A percentile compares a stretch with the other conserved stretches of the same genome.
These are phyloP conservation scores for Regulus satrapa DNA, from an alignment of 2,113 vertebrate species.

Conservation along the genomic window DNA sequence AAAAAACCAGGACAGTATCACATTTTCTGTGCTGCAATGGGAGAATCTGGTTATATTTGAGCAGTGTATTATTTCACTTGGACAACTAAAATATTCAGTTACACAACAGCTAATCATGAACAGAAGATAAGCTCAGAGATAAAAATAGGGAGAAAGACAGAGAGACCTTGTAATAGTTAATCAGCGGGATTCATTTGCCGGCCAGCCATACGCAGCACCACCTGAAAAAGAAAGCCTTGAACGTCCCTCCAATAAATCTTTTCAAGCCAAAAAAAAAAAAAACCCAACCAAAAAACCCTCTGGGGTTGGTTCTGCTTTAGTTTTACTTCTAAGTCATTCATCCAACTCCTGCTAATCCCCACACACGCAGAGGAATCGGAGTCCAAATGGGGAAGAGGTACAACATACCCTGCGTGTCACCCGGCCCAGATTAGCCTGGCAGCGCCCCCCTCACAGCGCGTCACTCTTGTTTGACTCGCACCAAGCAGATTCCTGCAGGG, in stretches of 20 bases:
- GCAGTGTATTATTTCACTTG: background rate
- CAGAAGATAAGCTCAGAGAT: constrained; percentile 51
- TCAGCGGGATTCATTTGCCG: constrained; percentile 3
- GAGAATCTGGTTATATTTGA: background rate
- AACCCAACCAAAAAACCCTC: background rate
- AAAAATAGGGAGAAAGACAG: constrained; percentile 52
- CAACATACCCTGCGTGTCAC: background rate
- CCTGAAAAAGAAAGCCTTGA: background rate
- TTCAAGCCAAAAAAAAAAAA: no score
- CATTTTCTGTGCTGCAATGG: background rate
- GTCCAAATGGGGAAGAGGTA: background rate
- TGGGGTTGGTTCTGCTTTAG: background rate
- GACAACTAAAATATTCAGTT: constrained; percentile 53
- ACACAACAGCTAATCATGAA: constrained; percentile 47
- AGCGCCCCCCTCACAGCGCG: background rate
- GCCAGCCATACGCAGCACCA: background rate
- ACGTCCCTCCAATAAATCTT: background rate
- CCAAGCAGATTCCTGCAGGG: background rate
- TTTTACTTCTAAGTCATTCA: background rate
- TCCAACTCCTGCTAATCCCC: background rate
- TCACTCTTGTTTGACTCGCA: background rate
- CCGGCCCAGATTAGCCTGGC: background rate
- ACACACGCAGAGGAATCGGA: background rate
- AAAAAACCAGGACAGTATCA: background rate
- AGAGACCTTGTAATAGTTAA: constrained; percentile 42